Base-by-base conservation (phyloP, 2,888 invertebrate species). In the Lycaena phlaeas region DNA sequence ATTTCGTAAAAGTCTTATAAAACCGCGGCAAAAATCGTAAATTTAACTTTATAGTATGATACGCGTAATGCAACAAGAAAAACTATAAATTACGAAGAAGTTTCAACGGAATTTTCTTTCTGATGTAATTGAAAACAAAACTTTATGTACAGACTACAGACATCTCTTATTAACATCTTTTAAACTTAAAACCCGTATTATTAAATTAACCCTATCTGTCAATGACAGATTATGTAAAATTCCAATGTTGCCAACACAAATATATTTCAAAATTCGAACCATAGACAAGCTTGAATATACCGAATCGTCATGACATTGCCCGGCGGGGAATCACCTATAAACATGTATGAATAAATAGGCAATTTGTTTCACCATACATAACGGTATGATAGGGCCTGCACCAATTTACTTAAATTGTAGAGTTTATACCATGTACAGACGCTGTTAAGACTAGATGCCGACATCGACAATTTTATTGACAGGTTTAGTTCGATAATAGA, bases 321-420 rank as follows among this genome's bases (percentile, higher is more conserved):
- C 67, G 56, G 53, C 54, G 59, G 73, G 69, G 57, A 64, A 63
- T 61, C 64, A 56, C 62, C 62, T 65, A 68, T 68, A 69, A 69
- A 74, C 72, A 68, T 73, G 73, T 75, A 73, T 76, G 71, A 66
- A 68, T 66, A 61, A 62, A 64, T 64, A 65, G 71, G 57, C 67
- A 61, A 64, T 64, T 59, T 27, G 36, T 36, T 12, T 26, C 14
- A 22, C 14, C 26, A 36, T 26, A 36, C 26, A 25, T 36, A 36
- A 36, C 36, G 36, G 36, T 14, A 22, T 34, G n/a, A 30, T 27
- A 5, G 27, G n/a, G n/a, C 12, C 57, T 57, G 64, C 64, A 59
- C 62, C 63, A 61, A 65, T 63, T 65, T 64, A 48, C 51, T 54
- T 61, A 60, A 59, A 65, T 61, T 64, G 63, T 64, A 51, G 54